phyloP scores from a whole-genome alignment of 2,888 invertebrate genomes.

The Lasioglossum morio region DNA sequence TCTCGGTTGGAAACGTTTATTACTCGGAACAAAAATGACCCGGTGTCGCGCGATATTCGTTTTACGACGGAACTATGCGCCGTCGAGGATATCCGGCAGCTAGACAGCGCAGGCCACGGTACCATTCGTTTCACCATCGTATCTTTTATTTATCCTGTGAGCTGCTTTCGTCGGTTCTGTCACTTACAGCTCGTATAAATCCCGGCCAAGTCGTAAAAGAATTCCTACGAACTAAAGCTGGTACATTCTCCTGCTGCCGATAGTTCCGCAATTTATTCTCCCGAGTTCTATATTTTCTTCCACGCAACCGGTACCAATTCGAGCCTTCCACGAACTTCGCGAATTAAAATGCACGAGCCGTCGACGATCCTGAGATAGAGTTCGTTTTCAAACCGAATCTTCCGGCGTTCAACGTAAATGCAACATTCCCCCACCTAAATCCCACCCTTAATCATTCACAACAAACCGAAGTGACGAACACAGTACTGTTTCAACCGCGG shows the following conservation, averaged over 20 bases:
- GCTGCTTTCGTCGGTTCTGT: slow-evolving; percentile 73
- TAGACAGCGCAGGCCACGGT: slow-evolving; percentile 21
- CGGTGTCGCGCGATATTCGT: neutral
- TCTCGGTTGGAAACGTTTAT: neutral
- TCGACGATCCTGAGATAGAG: neutral
- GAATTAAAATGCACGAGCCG: neutral
- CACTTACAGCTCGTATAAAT: slow-evolving; percentile 81
- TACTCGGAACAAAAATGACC: neutral
- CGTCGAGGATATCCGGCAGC: slow-evolving; percentile 17
- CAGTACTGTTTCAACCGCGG: too few relatives aligned
- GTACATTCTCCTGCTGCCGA: slow-evolving; percentile 73
- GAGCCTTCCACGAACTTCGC: slow-evolving; percentile 13
- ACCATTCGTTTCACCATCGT: slow-evolving; percentile 51
- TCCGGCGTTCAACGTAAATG: neutral
- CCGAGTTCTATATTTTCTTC: slow-evolving; percentile 42
- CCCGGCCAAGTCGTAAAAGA: slow-evolving; percentile 76
- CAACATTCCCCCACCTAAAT: too few relatives aligned
- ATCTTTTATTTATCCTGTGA: slow-evolving; percentile 62
- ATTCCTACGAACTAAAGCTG: slow-evolving; percentile 71
- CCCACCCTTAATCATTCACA: too few relatives aligned
- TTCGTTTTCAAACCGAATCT: neutral
- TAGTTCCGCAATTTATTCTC: slow-evolving; percentile 78
- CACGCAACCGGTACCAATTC: slow-evolving; percentile 14
- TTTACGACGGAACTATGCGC: slow-evolving; percentile 17
- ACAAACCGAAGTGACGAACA: too few relatives aligned